Base-by-base conservation (phyloP, 2,797 vertebrate genomes). In the Brachyalestes nurse region DNA sequence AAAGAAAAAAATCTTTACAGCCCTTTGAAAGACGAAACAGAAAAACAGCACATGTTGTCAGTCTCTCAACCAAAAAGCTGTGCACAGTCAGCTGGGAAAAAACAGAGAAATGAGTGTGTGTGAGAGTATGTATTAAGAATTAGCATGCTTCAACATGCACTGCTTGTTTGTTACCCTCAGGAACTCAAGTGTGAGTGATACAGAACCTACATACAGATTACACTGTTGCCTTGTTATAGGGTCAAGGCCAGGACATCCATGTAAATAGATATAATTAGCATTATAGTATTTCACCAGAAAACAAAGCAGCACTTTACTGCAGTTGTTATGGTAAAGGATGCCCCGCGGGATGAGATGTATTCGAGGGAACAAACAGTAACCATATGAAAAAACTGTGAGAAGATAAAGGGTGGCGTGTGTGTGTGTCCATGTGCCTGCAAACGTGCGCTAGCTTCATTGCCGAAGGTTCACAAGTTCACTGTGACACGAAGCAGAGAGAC, bases 1-100 rank as follows among this genome's bases (percentile, higher is more conserved):
- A 82, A 80, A 78, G 17, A 60, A 49, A 62, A 81, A 81, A 71
- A n/a, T 73, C 53, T 70, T 78, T 66, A 53, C 51, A 73, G 38
- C n/a, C 5, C 53, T 72, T 58, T 61, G 42, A 78, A 77, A 76
- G 19, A 72, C 67, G 47, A 82, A 14, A 65, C 47, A 57, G 49
- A 19, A 75, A 77, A 78, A 80, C 69, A 72, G 45, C 62, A 60
- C 49, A 64, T 70, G 67, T 16, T 76, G 34, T 74, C 58, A 75
- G 75, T n/a, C 8, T 78, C 25, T 72, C 25, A 21, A 82, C 34
- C 61, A 64, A 49, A n/a, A 69, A 76, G 55, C 17, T 10, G 21
- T 75, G 60, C 65, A 25, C 21, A 78, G 71, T 73, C 65, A 71
- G 57, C n/a, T 78, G 21, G 34, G 57, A 80, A 78, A 79, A 78